Conservation (phyloP, 2,113 vertebrate species). For the Chlamydotis undulata region DNA sequence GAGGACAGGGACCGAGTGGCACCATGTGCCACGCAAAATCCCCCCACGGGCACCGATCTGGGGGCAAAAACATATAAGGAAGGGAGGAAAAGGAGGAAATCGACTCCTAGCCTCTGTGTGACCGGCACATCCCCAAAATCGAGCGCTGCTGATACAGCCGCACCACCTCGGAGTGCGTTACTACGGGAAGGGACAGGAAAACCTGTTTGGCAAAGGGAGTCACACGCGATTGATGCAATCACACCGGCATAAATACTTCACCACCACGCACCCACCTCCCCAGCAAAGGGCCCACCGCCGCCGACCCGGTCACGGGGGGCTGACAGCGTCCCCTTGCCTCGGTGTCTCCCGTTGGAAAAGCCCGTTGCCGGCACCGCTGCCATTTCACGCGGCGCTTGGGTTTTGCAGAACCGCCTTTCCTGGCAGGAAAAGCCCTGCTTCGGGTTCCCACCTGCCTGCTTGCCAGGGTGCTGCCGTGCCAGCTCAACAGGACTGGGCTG, state of each 20-base stretch:
- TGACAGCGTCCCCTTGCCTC: background rate
- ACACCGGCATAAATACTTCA: background rate
- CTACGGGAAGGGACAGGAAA: background rate
- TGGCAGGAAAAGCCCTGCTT: background rate
- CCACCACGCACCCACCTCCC: background rate
- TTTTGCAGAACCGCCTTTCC: background rate
- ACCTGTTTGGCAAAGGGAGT: background rate
- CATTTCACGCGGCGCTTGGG: rapidly evolving
- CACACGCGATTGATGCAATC: rapidly evolving
- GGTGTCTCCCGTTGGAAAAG: rapidly evolving
- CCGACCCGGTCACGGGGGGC: rapidly evolving
- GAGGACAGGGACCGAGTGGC: rapidly evolving
- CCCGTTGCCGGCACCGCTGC: background rate
- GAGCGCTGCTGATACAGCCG: background rate
- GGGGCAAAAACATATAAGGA: background rate
- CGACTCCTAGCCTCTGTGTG: background rate
- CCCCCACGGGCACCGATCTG: rapidly evolving
- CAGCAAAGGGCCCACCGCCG: background rate
- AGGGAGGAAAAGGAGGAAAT: too few species aligned
- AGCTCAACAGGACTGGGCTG: background rate
- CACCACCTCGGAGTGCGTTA: rapidly evolving
- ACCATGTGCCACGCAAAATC: too few species aligned
- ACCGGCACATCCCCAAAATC: background rate
- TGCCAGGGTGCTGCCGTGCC: background rate
- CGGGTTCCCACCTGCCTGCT: background rate